A percentile compares a stretch with the other conserved stretches of the same genome.
phyloP scores from a whole-genome alignment of 1,140 invertebrate species.

The Ephestia elutella region DNA sequence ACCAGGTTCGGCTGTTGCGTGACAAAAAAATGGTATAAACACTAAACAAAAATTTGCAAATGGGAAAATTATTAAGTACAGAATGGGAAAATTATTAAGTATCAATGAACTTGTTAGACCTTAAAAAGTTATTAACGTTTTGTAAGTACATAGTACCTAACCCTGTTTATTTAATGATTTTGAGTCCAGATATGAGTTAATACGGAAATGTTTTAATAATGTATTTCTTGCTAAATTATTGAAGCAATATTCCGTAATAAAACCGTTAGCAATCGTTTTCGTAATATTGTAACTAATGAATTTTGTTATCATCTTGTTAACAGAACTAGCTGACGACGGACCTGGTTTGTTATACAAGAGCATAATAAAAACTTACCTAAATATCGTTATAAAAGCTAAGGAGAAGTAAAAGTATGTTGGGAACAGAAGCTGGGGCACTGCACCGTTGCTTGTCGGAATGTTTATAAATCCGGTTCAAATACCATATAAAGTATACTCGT shows the following conservation, averaged over 20 bases:
- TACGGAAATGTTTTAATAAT: too few species aligned
- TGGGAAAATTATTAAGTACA: too few species aligned
- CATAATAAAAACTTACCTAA: neutral
- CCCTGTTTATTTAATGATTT: too few species aligned
- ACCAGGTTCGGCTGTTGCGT: too few species aligned
- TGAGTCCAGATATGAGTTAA: too few species aligned
- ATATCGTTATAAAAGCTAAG: too few species aligned
- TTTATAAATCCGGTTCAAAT: conserved; percentile 30
- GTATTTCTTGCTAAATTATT: neutral
- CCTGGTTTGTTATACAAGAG: neutral
- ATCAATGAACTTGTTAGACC: too few species aligned
- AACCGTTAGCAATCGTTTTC: conserved; percentile 3
- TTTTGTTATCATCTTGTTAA: neutral
- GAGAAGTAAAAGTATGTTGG: conserved; percentile 6
- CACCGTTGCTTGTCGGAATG: conserved; percentile 32
- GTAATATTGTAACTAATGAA: conserved; percentile 3
- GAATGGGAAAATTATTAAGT: too few species aligned
- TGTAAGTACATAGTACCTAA: too few species aligned
- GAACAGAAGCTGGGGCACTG: conserved; percentile 21
- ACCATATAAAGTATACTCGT: conserved; percentile 12
- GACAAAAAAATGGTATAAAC: too few species aligned
- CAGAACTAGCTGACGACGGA: neutral
- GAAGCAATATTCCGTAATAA: conserved; percentile 1
- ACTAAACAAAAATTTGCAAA: too few species aligned
- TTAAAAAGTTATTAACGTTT: too few species aligned